Conservation (phyloP, 2,888 invertebrate genomes). For the Troides aeacus region DNA sequence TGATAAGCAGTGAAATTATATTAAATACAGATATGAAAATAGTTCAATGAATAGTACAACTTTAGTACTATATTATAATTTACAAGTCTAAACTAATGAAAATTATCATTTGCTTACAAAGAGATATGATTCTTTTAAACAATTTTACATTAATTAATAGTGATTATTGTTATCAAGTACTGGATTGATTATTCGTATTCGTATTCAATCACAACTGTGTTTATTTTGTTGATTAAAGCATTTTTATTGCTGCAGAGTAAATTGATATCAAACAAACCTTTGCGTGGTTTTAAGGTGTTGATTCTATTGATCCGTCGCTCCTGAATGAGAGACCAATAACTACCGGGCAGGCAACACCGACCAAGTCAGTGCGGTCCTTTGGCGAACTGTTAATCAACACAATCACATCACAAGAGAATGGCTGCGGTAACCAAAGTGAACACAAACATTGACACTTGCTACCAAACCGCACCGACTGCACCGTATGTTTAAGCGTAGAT, state of each 20-base stretch:
- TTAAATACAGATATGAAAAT: too few relatives aligned
- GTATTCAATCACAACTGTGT: neutral
- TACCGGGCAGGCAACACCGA: constrained; percentile 41
- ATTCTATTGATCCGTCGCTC: constrained; percentile 61
- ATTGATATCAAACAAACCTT: neutral
- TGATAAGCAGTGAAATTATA: too few relatives aligned
- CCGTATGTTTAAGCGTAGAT: constrained; percentile 37
- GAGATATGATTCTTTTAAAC: too few relatives aligned
- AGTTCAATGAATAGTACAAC: too few relatives aligned
- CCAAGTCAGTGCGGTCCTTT: constrained; percentile 24
- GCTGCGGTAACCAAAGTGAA: constrained; percentile 59
- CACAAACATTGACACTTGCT: constrained; percentile 65
- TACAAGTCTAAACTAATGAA: too few relatives aligned
- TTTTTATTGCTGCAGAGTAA: neutral
- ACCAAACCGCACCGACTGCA: constrained; percentile 36
- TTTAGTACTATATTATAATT: too few relatives aligned
- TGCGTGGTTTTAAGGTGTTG: constrained; percentile 37
- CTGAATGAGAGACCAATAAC: constrained; percentile 41
- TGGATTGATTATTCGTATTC: too few relatives aligned
- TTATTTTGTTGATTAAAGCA: neutral
- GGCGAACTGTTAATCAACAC: constrained; percentile 45
- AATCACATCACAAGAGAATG: constrained; percentile 47
- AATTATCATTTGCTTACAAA: too few relatives aligned
- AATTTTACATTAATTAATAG: too few relatives aligned
- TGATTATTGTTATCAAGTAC: too few relatives aligned